Evolutionary conservation across 2,888 invertebrate species (phyloP).

Genomic region (Formica aserva): DNA sequence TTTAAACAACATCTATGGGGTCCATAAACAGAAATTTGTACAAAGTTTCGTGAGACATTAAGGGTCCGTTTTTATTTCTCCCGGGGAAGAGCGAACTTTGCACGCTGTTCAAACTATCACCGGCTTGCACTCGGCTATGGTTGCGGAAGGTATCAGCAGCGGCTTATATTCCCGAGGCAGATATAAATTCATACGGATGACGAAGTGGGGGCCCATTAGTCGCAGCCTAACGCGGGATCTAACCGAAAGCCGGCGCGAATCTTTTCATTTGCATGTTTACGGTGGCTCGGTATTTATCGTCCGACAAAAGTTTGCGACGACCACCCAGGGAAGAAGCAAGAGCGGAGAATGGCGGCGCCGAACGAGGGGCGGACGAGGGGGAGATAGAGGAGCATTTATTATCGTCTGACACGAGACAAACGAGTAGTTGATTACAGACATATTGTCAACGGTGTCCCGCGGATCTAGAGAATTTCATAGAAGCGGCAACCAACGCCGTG

Average conservation of each 20-base stretch:
- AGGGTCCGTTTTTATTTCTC: constrained; percentile 37
- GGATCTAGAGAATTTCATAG: constrained; percentile 35
- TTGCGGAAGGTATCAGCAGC: constrained; percentile 51
- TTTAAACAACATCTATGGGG: constrained; percentile 33
- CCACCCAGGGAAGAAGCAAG: constrained; percentile 42
- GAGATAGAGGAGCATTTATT: constrained; percentile 46
- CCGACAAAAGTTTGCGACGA: constrained; percentile 58
- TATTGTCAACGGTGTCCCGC: constrained; percentile 37
- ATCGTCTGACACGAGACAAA: constrained; percentile 51
- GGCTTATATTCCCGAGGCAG: constrained; percentile 54
- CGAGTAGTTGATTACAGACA: constrained; percentile 49
- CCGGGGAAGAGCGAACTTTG: constrained; percentile 26
- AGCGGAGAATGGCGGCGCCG: not conserved
- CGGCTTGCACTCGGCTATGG: not conserved
- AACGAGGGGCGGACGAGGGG: not conserved
- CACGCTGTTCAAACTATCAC: constrained; percentile 13
- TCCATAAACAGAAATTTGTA: constrained; percentile 42
- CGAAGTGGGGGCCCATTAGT: constrained; percentile 62
- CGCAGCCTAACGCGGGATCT: constrained; percentile 64
- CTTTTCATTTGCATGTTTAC: constrained; percentile 66
- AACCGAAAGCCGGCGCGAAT: constrained; percentile 58
- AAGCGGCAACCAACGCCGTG: not conserved
- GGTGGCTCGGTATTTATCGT: constrained; percentile 58
- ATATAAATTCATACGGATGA: constrained; percentile 67
- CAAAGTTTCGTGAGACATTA: constrained; percentile 47